Evolutionary conservation across 2,797 vertebrate species (phyloP).

Genomic region (Hafferia zeledoni): DNA sequence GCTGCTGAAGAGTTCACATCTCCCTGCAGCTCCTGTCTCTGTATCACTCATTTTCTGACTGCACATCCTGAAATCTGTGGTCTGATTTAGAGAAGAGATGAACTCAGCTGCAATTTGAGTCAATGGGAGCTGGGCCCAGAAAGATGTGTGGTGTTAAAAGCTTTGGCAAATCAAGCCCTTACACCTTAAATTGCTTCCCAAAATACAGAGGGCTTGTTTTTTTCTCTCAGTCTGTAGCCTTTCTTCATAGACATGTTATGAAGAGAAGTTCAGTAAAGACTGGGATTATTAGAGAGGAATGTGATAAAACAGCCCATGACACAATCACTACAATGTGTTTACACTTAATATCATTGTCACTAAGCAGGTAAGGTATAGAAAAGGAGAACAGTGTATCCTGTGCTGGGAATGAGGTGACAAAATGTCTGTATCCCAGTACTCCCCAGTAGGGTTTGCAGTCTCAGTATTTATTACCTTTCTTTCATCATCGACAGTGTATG

Average conservation of each 20-base stretch:
- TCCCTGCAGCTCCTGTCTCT: neutral
- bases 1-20: constrained; percentile 19
- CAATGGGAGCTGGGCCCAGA: neutral
- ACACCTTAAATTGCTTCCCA: neutral
- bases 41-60: neutral
- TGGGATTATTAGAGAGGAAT: neutral
- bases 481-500: neutral
- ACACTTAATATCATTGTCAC: neutral
- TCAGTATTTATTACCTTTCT: neutral
- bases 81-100: constrained; percentile 7
- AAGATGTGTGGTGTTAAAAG: neutral
- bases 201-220: neutral
- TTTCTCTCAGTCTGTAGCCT: neutral
- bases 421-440: neutral
- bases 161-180: neutral
- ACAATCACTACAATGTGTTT: neutral
- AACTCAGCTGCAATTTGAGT: neutral
- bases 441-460: neutral
- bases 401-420: neutral
- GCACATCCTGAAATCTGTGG: neutral
- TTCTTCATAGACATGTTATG: neutral
- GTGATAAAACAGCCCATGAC: neutral
- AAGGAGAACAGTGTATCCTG: neutral
- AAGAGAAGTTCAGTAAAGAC: neutral
- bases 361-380: neutral